phyloP scores from a whole-genome alignment of 1,140 invertebrate genomes.

The Parasteatoda tepidariorum region DNA sequence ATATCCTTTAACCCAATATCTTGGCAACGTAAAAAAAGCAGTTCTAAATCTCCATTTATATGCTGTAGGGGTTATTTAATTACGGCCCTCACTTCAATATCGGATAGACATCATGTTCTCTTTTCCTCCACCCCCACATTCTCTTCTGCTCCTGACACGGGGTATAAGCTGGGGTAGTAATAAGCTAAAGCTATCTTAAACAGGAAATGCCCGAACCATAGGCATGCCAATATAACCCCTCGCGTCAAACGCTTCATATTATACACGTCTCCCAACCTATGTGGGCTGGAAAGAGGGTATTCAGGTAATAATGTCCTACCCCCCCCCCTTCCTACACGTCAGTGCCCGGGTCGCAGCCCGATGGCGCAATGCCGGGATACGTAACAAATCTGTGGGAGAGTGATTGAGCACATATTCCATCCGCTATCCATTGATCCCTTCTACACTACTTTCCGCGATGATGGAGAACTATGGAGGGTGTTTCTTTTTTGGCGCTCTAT shows the following conservation, averaged over 20 bases:
- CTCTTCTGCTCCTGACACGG: neutral
- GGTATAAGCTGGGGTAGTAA: slow-evolving; percentile 10
- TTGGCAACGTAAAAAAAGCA: too few species aligned
- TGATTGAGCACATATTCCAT: slow-evolving; percentile 61
- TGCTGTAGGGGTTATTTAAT: slow-evolving; percentile 43
- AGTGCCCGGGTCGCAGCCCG: slow-evolving; percentile 47
- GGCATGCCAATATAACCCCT: slow-evolving; percentile 50
- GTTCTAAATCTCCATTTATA: too few species aligned
- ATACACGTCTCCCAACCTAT: slow-evolving; percentile 27
- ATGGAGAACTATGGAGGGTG: slow-evolving; percentile 16
- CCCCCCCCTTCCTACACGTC: slow-evolving; percentile 19
- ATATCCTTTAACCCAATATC: too few species aligned
- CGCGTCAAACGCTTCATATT: slow-evolving; percentile 1
- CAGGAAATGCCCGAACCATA: slow-evolving; percentile 28
- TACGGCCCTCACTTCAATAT: slow-evolving; percentile 35
- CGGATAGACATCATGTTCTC: slow-evolving; percentile 21
- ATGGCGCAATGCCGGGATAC: slow-evolving; percentile 57
- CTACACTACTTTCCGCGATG: slow-evolving; percentile 58
- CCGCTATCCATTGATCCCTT: slow-evolving; percentile 60
- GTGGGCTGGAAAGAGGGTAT: slow-evolving; percentile 42
- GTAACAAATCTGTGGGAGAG: slow-evolving; percentile 60
- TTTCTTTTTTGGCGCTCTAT: neutral
- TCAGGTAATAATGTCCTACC: slow-evolving; percentile 40
- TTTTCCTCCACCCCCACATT: neutral
- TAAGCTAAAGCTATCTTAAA: slow-evolving; percentile 48